Base-by-base conservation (phyloP, 2,797 vertebrate genomes). In the Cheirogaleus major region DNA sequence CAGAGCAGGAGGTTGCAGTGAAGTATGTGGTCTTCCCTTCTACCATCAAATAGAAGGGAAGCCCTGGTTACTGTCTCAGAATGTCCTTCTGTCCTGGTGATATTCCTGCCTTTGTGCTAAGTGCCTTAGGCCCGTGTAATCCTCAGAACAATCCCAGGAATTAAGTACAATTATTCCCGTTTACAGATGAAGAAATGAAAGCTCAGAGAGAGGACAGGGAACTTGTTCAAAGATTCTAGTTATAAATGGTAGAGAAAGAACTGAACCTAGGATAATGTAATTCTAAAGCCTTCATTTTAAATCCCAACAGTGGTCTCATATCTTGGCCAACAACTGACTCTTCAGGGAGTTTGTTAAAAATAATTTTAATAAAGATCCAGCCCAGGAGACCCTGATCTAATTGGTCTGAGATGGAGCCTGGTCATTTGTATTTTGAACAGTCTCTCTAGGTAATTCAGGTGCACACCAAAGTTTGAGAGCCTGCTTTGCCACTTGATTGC, bases 211-310 rank as follows among this genome's bases (percentile, higher is more conserved):
- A 88, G 23, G 12, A 61, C 50, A 57, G 41, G 10, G 48, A 89
- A 78, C 18, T 75, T 90, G 45, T 55, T 85, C 61, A 69, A 89
- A 85, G 88, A 95, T 78, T 80, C 52, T 10, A 73, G 73, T 57
- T 45, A 3, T 50, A 89, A 57, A n/a, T 84, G 38, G 25, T 82
- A 25, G 38, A 75, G 41, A 75, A 52, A 88, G 55, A 90, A 69
- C 23, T 15, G 69, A 78, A 89, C 6, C 38, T 52, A 55, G 48
- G 25, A 80, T n/a, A 59, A 52, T 79, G 43, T 81, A 73, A 94
- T 57, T 82, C 52, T 32, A 65, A 94, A 92, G 32, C 27, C 72
- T 89, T 72, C 52, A 35, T 94, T 75, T 89, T 38, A 96, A 82
- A 94, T 69, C 6, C 32, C 65, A 92, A 63, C n/a, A 57, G 25